Evolutionary conservation across 2,797 vertebrate genomes (phyloP).

Genomic region (Alauda arvensis): DNA sequence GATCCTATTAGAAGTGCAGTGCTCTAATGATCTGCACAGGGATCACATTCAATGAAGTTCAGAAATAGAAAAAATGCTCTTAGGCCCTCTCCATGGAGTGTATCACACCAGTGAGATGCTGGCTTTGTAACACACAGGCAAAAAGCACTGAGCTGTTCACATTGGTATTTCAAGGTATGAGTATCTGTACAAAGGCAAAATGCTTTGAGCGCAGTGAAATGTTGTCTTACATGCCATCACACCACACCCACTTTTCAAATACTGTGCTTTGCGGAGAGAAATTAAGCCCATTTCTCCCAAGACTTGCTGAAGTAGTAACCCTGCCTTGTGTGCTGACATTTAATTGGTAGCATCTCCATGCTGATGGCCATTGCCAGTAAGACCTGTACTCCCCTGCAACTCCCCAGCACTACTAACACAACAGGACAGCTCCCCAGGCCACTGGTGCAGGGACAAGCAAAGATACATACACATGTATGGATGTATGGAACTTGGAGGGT

Average conservation of each 20-base stretch:
- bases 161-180: neutral
- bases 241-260: neutral
- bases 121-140: neutral
- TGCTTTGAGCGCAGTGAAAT: neutral
- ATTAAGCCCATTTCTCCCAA: neutral
- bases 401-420: neutral
- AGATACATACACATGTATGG: accelerated
- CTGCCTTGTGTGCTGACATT: neutral
- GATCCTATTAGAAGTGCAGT: neutral
- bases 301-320: neutral
- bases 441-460: neutral
- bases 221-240: neutral
- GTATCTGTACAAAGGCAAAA: neutral
- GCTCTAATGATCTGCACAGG: neutral
- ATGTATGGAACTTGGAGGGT: neutral
- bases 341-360: neutral
- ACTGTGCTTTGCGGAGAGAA: neutral
- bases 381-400: no score
- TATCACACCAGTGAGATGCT: neutral
- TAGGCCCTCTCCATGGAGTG: neutral
- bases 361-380: neutral
- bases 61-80: neutral
- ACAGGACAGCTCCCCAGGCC: neutral
- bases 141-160: neutral
- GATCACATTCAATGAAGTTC: neutral